Base-by-base conservation (phyloP, 2,888 invertebrate genomes). In the Melanargia galathea region DNA sequence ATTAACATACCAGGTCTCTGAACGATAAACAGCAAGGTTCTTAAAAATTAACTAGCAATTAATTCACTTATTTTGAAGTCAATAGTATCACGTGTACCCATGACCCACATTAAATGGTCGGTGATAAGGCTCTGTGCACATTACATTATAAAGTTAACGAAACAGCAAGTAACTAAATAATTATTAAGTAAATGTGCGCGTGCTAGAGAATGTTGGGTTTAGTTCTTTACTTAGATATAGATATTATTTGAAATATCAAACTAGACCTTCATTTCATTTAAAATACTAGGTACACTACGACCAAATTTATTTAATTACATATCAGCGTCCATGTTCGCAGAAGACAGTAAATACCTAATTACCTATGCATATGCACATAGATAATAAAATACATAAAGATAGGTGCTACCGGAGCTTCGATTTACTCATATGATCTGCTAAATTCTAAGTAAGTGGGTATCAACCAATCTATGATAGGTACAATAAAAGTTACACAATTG, bases 101-200 rank as follows among this genome's bases (percentile, higher is more conserved):
- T 88, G 87, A 87, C 87, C 87, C 69, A 86, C 78, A 81, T 87
- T 72, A 65, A 66, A 73, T 68, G 68, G 58, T 62, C 58, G 38
- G 71, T 55, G 43, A 55, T 55, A 55, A 55, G 40, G 43, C 71
- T 38, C 16, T 56, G 70, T 26, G 43, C 24, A 55, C 43, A 55
- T 43, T 40, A 22, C 35, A 24, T 43, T 40, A n/a, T 22, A 60
- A 24, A 51, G 22, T 40, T 35, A 16, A 24, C 52, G 20, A 60
- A 30, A 61, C n/a, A 30, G 30, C 18, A 38, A 52, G 52, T 43
- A 33, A 40, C 16, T n/a, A 40, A n/a, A n/a, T 16, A 20, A 30
- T 52, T 52, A n/a, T n/a, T n/a, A n/a, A n/a, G 35, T n/a, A 2
- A 24, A 55, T 43, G 1, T 16, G 26, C 26, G 16, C 4, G 3